Conservation (phyloP, 1,140 invertebrate genomes). For the Mya arenaria region DNA sequence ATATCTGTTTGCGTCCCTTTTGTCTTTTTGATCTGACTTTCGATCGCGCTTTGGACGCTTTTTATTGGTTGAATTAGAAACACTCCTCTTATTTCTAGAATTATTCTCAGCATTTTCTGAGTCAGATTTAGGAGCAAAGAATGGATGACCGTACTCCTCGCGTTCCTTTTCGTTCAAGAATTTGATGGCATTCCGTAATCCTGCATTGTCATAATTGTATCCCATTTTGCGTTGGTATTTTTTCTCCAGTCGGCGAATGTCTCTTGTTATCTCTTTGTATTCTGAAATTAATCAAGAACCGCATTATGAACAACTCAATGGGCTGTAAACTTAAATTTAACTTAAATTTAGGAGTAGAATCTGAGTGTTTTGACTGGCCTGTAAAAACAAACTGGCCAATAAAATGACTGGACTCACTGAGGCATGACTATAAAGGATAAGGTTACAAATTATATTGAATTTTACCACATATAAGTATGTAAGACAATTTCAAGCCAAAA, state of each 20-base stretch:
- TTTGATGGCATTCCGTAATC: slow-evolving; percentile 66
- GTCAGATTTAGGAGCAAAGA: slow-evolving; percentile 49
- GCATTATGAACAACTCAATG: too few species aligned
- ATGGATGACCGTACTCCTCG: slow-evolving; percentile 59
- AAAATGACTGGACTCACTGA: too few species aligned
- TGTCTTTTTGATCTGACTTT: slow-evolving; percentile 56
- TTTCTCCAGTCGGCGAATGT: slow-evolving; percentile 61
- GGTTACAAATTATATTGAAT: too few species aligned
- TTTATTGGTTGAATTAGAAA: background rate
- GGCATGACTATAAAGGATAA: too few species aligned
- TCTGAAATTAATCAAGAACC: slow-evolving; percentile 70
- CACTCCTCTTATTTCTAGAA: slow-evolving; percentile 37
- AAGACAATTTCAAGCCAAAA: too few species aligned
- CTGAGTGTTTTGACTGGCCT: too few species aligned
- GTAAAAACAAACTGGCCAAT: too few species aligned
- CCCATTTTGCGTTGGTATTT: slow-evolving; percentile 36
- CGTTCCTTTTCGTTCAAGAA: slow-evolving; percentile 72
- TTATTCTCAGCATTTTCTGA: slow-evolving; percentile 20
- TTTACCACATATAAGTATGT: too few species aligned
- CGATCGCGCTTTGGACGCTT: slow-evolving; percentile 23
- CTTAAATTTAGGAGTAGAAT: too few species aligned
- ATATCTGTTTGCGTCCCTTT: slow-evolving; percentile 65
- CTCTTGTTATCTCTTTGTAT: slow-evolving; percentile 72
- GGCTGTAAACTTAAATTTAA: too few species aligned
- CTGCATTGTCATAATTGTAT: slow-evolving; percentile 38